Conservation (phyloP, 2,888 invertebrate species). For the Mesoligia furuncula region DNA sequence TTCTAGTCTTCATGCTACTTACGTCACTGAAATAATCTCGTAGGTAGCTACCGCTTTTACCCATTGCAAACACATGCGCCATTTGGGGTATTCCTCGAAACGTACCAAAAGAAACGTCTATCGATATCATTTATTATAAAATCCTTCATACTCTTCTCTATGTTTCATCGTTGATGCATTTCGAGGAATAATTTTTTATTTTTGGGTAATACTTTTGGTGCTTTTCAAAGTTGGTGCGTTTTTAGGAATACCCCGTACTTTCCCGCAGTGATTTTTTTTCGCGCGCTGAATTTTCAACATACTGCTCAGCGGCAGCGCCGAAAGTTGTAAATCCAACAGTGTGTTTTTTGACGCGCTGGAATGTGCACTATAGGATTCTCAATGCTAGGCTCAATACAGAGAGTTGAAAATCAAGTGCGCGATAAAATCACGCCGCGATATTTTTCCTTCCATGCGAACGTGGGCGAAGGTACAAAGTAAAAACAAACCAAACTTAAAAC, state of each 20-base stretch:
- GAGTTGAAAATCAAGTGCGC: not conserved
- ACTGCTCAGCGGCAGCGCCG: too few relatives aligned
- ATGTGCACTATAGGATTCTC: not conserved
- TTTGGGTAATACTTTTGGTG: too few relatives aligned
- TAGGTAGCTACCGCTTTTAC: not conserved
- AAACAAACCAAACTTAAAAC: constrained; percentile 22
- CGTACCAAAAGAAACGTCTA: too few relatives aligned
- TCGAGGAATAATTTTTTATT: too few relatives aligned
- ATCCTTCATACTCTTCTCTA: too few relatives aligned
- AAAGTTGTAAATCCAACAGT: not conserved
- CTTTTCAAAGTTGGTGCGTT: too few relatives aligned
- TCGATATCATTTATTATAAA: too few relatives aligned
- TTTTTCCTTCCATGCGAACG: not conserved
- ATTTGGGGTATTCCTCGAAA: too few relatives aligned
- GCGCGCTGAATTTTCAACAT: not conserved
- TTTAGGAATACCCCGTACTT: not conserved
- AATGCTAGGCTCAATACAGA: not conserved
- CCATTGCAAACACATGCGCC: too few relatives aligned
- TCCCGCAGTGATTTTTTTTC: not conserved
- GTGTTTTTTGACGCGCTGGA: not conserved
- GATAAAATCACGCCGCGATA: not conserved
- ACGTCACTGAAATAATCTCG: not conserved
- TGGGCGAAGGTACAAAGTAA: not conserved
- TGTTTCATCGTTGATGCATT: too few relatives aligned
- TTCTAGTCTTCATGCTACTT: not conserved